Conservation (phyloP, 2,888 invertebrate species). For the Ennomos erosarius region DNA sequence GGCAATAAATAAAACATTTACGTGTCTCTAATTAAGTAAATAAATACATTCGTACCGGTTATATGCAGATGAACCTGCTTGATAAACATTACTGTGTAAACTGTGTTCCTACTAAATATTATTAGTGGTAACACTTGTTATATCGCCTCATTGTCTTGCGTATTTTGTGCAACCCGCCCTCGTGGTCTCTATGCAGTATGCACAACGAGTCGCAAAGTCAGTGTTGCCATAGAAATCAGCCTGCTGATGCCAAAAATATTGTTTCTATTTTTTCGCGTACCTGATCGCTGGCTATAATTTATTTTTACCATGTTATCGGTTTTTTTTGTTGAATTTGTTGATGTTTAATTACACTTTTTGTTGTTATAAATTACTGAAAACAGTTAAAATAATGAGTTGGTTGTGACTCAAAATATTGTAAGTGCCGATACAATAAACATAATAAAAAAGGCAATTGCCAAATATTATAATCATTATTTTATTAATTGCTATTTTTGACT, state of each 20-base stretch:
- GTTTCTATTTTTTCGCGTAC: slow-evolving; percentile 41
- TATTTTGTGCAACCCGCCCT: not conserved
- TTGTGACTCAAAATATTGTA: slow-evolving; percentile 26
- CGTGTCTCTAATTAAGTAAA: too few relatives aligned
- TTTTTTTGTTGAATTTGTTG: slow-evolving; percentile 45
- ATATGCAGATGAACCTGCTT: too few relatives aligned
- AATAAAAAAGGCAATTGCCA: slow-evolving; percentile 17
- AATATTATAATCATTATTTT: slow-evolving; percentile 27
- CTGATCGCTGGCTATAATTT: slow-evolving; percentile 43
- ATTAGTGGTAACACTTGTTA: too few relatives aligned
- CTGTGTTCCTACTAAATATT: too few relatives aligned
- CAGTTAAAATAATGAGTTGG: slow-evolving; percentile 17
- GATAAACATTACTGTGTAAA: too few relatives aligned
- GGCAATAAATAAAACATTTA: too few relatives aligned
- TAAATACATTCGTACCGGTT: too few relatives aligned
- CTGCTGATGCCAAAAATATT: slow-evolving; percentile 50
- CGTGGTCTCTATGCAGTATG: slow-evolving; percentile 24
- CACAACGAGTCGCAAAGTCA: slow-evolving; percentile 33
- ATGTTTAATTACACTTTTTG: slow-evolving; percentile 25
- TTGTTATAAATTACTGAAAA: slow-evolving; percentile 5
- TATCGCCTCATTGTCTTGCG: too few relatives aligned
- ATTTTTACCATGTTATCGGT: slow-evolving; percentile 41
- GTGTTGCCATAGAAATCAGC: slow-evolving; percentile 50
- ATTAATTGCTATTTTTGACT: slow-evolving; percentile 48
- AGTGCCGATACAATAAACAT: slow-evolving; percentile 15